Evolutionary conservation across 2,888 invertebrate genomes (phyloP), one percentile per base, ranked within the genome.

Genomic region (Drosophila suboccidentalis): DNA sequence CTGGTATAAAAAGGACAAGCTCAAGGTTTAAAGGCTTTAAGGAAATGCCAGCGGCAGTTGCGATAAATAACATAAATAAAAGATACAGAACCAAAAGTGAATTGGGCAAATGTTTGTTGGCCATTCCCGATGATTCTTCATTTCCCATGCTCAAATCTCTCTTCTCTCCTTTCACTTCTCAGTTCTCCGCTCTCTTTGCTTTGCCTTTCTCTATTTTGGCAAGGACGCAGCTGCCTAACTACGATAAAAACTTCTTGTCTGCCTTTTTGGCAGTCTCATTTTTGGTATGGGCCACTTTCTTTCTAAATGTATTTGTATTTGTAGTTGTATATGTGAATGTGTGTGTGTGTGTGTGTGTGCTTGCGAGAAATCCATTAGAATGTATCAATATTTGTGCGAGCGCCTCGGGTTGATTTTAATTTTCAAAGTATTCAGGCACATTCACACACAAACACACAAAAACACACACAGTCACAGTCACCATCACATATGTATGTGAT

Each of bases 341-440:
- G 46, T 44, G 53, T 19, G 44, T 34, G 15, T 46, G 54, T 32
- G 53, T 43, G 34, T 55, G 62, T 61, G 53, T 62, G 55, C 60
- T 61, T 66, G 53, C 62, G 59, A 72, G 80, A 75, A 82, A 85
- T 77, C 87, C 90, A 87, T 89, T 90, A 87, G 89, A 79, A 90
- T 86, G 89, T 86, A 87, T 90, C 90, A 89, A 89, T 89, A 89
- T 89, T 89, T 89, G 90, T 83, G 82, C 74, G 77, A 79, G 70
- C 58, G 87, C 89, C 87, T 84, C 69, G 74, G 78, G 86, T 73
- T 72, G 81, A 86, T 86, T 89, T 90, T 76, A 89, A 89, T 90
- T 90, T 84, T 67, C 72, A 78, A 87, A 78, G 76, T 83, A 83
- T 81, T 54, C 73, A 53, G 10, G 38, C 65, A 55, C 65, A 67